These are phyloP conservation scores for Nesidiocoris tenuis DNA, from an alignment of 2,888 invertebrate species.

Conservation along the genomic window DNA sequence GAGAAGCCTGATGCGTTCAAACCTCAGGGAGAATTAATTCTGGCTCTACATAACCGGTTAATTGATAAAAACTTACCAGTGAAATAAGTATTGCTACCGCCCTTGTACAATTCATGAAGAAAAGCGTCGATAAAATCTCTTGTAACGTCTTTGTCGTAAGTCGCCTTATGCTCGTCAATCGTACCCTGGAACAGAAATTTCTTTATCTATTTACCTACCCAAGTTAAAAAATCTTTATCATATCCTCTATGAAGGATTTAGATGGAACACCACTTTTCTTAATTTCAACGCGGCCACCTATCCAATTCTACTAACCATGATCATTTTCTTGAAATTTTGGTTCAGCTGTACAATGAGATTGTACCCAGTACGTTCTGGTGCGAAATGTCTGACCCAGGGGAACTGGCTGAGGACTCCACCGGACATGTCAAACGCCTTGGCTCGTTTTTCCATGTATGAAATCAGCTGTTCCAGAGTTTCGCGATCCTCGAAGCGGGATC, in stretches of 20 bases:
- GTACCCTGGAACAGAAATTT: conserved; percentile 55
- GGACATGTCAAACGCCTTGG: conserved; percentile 61
- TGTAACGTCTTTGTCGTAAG: conserved; percentile 56
- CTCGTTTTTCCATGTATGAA: conserved; percentile 57
- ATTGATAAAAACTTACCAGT: too few species aligned
- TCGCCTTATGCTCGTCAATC: conserved; percentile 60
- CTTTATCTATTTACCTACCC: too few species aligned
- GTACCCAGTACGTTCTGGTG: conserved; percentile 64
- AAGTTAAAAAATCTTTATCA: too few species aligned
- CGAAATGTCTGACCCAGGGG: conserved; percentile 65
- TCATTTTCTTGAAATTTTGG: conserved; percentile 39
- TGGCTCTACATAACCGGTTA: too few species aligned
- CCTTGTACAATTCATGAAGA: conserved; percentile 60
- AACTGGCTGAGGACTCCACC: conserved; percentile 62
- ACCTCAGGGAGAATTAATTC: too few species aligned
- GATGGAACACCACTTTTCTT: too few species aligned
- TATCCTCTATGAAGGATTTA: too few species aligned
- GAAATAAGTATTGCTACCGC: conserved; percentile 53
- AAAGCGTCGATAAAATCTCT: conserved; percentile 66
- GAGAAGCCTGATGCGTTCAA: too few species aligned
- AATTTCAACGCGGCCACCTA: too few species aligned
- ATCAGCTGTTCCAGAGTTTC: conserved; percentile 56
- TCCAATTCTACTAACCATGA: too few species aligned
- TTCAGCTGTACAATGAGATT: conserved; percentile 57
- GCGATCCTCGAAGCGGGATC: conserved; percentile 57